Evolutionary conservation across 2,113 vertebrate genomes (phyloP).

Genomic region (Macheiramphus alcinus): DNA sequence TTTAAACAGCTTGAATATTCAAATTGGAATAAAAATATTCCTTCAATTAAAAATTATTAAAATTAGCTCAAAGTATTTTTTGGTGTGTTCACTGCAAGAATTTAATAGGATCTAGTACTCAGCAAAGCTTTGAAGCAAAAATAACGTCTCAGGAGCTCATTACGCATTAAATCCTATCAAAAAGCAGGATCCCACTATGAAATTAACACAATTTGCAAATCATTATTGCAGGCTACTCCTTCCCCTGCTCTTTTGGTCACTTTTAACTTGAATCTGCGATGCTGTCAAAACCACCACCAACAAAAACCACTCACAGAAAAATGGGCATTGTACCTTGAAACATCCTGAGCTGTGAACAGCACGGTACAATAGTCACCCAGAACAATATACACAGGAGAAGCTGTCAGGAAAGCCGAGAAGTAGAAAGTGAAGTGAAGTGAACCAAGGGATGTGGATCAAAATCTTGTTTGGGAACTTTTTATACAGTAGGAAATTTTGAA

Average conservation of each 20-base stretch:
- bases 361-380: neutral
- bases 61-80: constrained; percentile 67
- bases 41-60: constrained; percentile 73
- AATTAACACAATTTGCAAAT: constrained; percentile 70
- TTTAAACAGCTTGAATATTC: constrained; percentile 65
- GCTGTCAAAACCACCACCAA: neutral
- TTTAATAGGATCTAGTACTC: constrained; percentile 69
- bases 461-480: neutral
- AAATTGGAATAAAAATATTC: constrained; percentile 64
- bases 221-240: constrained; percentile 25
- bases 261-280: neutral
- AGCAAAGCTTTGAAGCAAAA: constrained; percentile 71
- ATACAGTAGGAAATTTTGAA: neutral
- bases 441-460: neutral
- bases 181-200: constrained; percentile 62
- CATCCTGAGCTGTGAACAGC: neutral
- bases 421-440: constrained; percentile 6
- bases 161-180: constrained; percentile 70
- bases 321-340: neutral
- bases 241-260: neutral
- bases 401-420: neutral
- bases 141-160: constrained; percentile 69
- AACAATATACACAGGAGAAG: neutral
- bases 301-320: neutral
- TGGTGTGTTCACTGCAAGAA: constrained; percentile 48